These are phyloP conservation scores for Lasioglossum malachurum DNA, from an alignment of 2,888 invertebrate species.

Conservation along the genomic window DNA sequence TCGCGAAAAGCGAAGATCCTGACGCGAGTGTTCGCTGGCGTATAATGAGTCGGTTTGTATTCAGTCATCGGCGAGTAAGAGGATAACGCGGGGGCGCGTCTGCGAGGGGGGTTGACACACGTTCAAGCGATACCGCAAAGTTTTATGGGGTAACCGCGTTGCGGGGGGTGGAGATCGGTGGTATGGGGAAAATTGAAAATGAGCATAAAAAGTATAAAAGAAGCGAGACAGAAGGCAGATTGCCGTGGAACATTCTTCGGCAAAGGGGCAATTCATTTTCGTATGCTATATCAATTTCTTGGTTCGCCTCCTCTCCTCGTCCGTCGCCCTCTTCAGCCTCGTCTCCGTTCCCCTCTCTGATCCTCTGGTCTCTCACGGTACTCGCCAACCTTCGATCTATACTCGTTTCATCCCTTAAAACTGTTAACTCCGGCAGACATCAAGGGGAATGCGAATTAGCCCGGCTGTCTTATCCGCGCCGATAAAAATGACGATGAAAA, in stretches of 20 bases:
- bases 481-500: constrained; percentile 76
- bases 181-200: constrained; percentile 82
- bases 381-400: constrained; percentile 78
- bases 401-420: constrained; percentile 84
- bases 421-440: constrained; percentile 84
- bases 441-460: constrained; percentile 84
- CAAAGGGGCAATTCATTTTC: constrained; percentile 84
- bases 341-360: constrained; percentile 56
- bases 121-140: constrained; percentile 81
- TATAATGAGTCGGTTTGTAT: constrained; percentile 78
- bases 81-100: constrained; percentile 48
- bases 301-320: constrained; percentile 79
- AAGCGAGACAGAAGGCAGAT: constrained; percentile 83
- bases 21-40: neutral
- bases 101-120: constrained; percentile 57
- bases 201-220: constrained; percentile 83
- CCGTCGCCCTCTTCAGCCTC: constrained; percentile 53
- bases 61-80: constrained; percentile 75
- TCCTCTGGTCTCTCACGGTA: constrained; percentile 39
- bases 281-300: constrained; percentile 85
- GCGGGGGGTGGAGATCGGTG: constrained; percentile 59
- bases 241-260: constrained; percentile 84
- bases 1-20: neutral
- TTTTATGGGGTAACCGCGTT: constrained; percentile 78
- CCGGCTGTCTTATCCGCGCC: constrained; percentile 76